Conservation (phyloP, 2,888 invertebrate species). For the Orthonychiurus folsomi region DNA sequence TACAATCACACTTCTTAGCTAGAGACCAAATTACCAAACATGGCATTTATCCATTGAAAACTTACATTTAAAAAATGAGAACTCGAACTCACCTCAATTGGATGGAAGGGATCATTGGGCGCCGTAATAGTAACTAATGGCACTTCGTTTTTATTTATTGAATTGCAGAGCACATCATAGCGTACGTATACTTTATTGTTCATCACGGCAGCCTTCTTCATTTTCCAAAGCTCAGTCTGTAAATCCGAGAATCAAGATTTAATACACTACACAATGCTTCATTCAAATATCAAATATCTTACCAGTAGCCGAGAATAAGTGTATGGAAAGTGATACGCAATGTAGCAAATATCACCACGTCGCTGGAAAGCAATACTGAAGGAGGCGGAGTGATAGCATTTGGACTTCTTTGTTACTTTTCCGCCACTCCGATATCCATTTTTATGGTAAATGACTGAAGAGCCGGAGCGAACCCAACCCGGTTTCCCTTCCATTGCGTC, state of each 20-base stretch:
- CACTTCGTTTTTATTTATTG: constrained; percentile 62
- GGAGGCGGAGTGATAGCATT: constrained; percentile 62
- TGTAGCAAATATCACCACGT: constrained; percentile 66
- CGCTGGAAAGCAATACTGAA: constrained; percentile 69
- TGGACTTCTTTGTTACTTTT: constrained; percentile 51
- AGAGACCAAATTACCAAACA: constrained; percentile 6
- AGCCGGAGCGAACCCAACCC: constrained; percentile 54
- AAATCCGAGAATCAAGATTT: background rate
- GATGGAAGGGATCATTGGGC: constrained; percentile 47
- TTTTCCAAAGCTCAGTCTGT: constrained; percentile 57
- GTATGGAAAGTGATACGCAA: constrained; percentile 81
- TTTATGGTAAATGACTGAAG: constrained; percentile 71
- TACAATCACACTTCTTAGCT: constrained; percentile 56
- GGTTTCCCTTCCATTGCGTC: constrained; percentile 50
- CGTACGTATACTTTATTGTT: constrained; percentile 53
- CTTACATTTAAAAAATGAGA: no score
- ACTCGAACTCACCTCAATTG: constrained; percentile 18
- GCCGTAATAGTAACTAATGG: constrained; percentile 68
- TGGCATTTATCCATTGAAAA: background rate
- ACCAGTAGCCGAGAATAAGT: constrained; percentile 70
- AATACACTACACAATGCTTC: no score
- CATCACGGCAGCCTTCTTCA: constrained; percentile 47
- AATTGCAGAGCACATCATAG: constrained; percentile 60
- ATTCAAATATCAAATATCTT: constrained; percentile 34
- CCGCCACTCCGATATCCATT: constrained; percentile 57